A percentile compares a stretch with the other conserved stretches of the same genome.
phyloP scores from a whole-genome alignment of 2,113 vertebrate genomes.

The Spheniscus mendiculus region DNA sequence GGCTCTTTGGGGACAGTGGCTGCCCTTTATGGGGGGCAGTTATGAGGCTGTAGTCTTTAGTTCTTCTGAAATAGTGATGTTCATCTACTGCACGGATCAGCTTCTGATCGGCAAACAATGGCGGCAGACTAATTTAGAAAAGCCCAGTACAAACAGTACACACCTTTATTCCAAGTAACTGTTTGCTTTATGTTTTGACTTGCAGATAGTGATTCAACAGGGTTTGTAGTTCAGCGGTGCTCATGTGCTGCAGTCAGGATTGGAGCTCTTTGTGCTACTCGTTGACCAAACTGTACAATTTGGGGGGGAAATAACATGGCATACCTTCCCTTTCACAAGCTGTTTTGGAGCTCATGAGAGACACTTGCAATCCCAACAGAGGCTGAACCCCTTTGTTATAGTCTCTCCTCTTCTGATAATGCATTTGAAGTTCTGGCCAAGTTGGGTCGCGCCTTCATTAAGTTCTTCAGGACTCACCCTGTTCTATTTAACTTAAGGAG shows the following conservation, averaged over 20 bases:
- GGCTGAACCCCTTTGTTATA: not conserved
- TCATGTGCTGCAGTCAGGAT: not conserved
- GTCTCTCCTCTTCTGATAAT: not conserved
- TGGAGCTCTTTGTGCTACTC: not conserved
- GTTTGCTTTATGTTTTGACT: slow-evolving; percentile 8
- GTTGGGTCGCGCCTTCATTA: not conserved
- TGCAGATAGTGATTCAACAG: slow-evolving; percentile 8
- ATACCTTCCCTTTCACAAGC: not conserved
- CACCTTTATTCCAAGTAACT: slow-evolving; percentile 24
- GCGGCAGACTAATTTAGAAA: not conserved
- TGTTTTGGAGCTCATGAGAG: not conserved
- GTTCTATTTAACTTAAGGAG: not conserved
- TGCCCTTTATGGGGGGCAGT: not conserved
- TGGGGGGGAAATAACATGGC: not conserved
- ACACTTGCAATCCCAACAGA: not conserved
- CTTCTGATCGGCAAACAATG: not conserved
- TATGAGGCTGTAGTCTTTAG: not conserved
- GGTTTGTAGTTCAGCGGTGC: not conserved
- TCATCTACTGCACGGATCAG: not conserved
- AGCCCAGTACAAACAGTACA: slow-evolving; percentile 9
- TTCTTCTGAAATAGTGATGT: not conserved
- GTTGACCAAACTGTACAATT: not conserved
- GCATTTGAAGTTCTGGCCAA: slow-evolving; percentile 24
- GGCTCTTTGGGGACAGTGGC: not conserved
- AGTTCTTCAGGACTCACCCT: slow-evolving; percentile 6